Conservation (phyloP, 2,113 vertebrate species). For the Clarias gariepinus region DNA sequence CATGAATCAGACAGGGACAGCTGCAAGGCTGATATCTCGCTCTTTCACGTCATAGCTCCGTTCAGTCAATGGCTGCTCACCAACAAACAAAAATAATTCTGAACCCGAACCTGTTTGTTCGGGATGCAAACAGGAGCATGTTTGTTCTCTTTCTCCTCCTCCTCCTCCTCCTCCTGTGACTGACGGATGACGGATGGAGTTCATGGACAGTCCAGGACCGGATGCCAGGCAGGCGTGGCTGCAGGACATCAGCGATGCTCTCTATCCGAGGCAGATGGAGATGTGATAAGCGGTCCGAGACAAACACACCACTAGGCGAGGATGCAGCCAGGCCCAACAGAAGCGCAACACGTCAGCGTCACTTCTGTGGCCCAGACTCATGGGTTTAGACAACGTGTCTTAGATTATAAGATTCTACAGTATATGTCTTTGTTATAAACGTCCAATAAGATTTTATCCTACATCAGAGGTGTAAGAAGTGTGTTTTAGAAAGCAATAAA, state of each 20-base stretch:
- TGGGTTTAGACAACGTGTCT: not conserved
- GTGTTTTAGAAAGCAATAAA: not conserved
- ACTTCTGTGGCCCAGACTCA: not conserved
- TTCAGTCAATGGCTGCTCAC: conserved; percentile 41
- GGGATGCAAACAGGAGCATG: conserved; percentile 32
- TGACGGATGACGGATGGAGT: not conserved
- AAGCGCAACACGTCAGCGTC: not conserved
- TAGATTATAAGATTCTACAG: too few relatives aligned
- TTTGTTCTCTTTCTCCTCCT: conserved; percentile 32
- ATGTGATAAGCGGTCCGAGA: conserved; percentile 16
- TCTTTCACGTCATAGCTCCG: conserved; percentile 46
- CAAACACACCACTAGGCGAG: not conserved
- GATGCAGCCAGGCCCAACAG: too few relatives aligned
- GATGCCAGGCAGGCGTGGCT: conserved; percentile 3
- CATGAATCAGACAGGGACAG: conserved; percentile 8
- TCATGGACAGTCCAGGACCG: not conserved
- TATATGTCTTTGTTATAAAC: too few relatives aligned
- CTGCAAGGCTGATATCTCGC: conserved; percentile 20
- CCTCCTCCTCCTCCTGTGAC: not conserved
- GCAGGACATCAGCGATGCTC: not conserved
- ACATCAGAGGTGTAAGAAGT: not conserved
- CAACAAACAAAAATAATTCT: conserved; percentile 49
- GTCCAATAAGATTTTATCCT: not conserved
- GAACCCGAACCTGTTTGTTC: conserved; percentile 15
- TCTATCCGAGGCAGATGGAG: not conserved